Percentiles rank a stretch among this genome's conserved stretches.
phyloP scores from a whole-genome alignment of 2,113 vertebrate species.

The Epinephelus lanceolatus region DNA sequence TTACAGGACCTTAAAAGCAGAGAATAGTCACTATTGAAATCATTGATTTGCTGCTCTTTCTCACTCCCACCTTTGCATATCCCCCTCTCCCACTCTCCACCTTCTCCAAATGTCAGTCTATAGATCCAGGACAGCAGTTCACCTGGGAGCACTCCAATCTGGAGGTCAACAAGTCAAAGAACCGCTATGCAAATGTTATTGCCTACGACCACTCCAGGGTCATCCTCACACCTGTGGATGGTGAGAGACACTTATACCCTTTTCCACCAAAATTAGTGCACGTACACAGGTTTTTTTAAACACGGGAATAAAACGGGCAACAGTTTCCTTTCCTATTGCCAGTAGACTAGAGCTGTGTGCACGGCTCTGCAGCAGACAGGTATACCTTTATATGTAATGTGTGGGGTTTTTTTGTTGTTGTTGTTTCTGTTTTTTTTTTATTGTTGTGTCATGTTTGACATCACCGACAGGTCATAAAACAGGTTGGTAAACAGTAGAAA shows the following conservation, averaged over 20 bases:
- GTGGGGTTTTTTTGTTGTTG: too few relatives aligned
- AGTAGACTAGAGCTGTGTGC: too few relatives aligned
- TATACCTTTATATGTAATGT: too few relatives aligned
- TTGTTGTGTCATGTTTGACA: too few relatives aligned
- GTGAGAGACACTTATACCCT: slow-evolving; percentile 80
- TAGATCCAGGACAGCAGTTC: slow-evolving; percentile 97
- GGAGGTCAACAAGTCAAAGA: slow-evolving; percentile 98
- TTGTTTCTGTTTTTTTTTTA: too few relatives aligned
- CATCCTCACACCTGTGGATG: slow-evolving; percentile 92
- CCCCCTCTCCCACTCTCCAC: not conserved
- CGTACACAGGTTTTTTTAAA: too few relatives aligned
- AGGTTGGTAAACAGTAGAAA: too few relatives aligned
- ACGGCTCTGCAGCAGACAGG: too few relatives aligned
- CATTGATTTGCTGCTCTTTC: slow-evolving; percentile 7
- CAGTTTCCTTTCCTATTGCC: too few relatives aligned
- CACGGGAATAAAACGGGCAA: too few relatives aligned
- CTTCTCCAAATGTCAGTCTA: slow-evolving; percentile 82
- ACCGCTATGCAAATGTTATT: slow-evolving; percentile 97
- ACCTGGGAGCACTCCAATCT: slow-evolving; percentile 98
- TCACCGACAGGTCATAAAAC: too few relatives aligned
- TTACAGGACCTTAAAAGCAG: not conserved
- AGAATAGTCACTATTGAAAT: slow-evolving; percentile 9
- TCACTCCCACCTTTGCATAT: not conserved
- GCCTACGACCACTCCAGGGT: slow-evolving; percentile 97
- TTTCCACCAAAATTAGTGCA: too few relatives aligned